Evolutionary conservation across 2,888 invertebrate species (phyloP).

Genomic region (Aspidapion aeneum): DNA sequence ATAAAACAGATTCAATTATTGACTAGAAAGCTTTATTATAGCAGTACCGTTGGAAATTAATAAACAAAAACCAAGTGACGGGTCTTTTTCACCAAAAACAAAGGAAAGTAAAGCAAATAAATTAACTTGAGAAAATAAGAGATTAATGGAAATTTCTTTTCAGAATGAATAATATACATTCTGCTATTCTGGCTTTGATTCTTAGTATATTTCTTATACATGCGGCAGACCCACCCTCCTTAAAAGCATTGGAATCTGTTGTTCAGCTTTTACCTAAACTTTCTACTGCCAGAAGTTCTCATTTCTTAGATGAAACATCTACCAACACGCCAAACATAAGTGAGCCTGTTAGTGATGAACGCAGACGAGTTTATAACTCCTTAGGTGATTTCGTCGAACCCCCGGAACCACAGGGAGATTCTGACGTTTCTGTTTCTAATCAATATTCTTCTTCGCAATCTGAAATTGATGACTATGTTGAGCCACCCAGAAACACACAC

Average conservation of each 20-base stretch:
- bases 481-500: not conserved
- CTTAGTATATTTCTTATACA: constrained; percentile 47
- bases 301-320: constrained; percentile 13
- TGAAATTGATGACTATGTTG: not conserved
- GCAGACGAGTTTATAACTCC: constrained; percentile 23
- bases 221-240: constrained; percentile 46
- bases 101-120: not conserved
- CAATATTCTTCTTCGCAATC: not conserved
- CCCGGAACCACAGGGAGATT: not conserved
- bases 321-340: constrained; percentile 11
- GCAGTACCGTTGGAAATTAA: not conserved
- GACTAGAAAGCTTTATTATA: not conserved
- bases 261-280: constrained; percentile 27
- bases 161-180: constrained; percentile 46
- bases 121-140: not conserved
- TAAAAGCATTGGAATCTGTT: constrained; percentile 32
- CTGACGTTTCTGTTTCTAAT: no score
- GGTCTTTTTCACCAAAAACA: not conserved
- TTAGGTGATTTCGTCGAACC: constrained; percentile 25
- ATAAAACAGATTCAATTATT: not conserved
- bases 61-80: not conserved
- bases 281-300: constrained; percentile 10
- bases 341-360: constrained; percentile 13
- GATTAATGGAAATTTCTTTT: not conserved
- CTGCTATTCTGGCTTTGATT: constrained; percentile 44